Conservation (phyloP, 2,113 vertebrate species). For the Nestor notabilis region DNA sequence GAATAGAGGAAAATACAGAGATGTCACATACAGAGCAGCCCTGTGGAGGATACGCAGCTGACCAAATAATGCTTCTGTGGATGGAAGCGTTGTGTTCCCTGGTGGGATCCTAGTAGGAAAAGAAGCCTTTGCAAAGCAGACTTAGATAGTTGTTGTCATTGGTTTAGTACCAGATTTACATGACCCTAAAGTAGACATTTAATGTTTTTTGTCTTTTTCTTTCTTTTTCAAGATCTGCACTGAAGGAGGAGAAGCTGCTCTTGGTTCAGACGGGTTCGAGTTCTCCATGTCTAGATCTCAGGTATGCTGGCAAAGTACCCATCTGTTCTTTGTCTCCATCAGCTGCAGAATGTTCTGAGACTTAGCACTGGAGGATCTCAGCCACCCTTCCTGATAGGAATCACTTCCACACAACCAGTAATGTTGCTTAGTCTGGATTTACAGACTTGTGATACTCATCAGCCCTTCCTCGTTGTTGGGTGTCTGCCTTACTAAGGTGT, state of each 20-base stretch:
- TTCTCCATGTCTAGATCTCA: conserved; percentile 94
- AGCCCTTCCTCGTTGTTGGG: not conserved
- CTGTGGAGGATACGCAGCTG: not conserved
- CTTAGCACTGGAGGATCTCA: not conserved
- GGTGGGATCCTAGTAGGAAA: not conserved
- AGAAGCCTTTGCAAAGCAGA: not conserved
- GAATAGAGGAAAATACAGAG: not conserved
- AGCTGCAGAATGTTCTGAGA: not conserved
- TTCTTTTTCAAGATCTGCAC: conserved; percentile 73
- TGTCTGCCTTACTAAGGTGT: fast-evolving
- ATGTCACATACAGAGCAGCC: not conserved
- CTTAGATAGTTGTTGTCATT: fast-evolving
- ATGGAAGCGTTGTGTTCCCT: not conserved
- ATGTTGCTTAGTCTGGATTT: not conserved
- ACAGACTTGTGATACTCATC: fast-evolving
- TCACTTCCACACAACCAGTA: fast-evolving
- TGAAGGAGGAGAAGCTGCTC: conserved; percentile 84
- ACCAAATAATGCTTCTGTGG: not conserved
- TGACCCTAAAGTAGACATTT: not conserved
- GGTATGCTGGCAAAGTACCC: conserved; percentile 59
- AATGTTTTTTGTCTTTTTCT: not conserved
- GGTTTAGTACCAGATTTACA: not conserved
- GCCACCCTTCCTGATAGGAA: fast-evolving
- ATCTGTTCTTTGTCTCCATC: not conserved
- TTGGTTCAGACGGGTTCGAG: conserved; percentile 94